These are phyloP conservation scores for Eupithecia exiguata DNA, from an alignment of 2,888 invertebrate species.

Conservation along the genomic window DNA sequence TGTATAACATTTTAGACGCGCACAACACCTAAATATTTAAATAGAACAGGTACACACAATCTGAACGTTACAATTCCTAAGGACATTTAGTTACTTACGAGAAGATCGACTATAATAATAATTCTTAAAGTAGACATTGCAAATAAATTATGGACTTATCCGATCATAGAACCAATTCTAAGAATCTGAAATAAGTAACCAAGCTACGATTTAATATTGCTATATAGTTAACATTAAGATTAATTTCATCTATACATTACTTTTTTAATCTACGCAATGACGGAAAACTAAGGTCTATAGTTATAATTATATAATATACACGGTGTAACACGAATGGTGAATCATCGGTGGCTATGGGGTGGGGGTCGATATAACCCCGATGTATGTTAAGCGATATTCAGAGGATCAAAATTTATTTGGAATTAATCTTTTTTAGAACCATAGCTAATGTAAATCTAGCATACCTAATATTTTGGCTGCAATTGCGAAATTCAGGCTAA, in stretches of 20 bases:
- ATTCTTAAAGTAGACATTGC: not conserved
- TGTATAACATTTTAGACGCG: slow-evolving; percentile 7
- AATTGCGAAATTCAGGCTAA: no score
- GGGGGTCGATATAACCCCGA: no score
- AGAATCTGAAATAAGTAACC: not conserved
- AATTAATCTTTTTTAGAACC: no score
- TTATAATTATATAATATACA: no score
- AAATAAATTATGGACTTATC: slow-evolving; percentile 6
- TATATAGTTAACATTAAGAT: not conserved
- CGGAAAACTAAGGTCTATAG: not conserved
- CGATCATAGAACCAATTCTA: not conserved
- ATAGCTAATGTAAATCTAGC: no score
- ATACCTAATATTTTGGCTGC: no score
- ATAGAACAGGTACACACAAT: not conserved
- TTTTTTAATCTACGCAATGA: not conserved
- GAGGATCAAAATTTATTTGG: no score
- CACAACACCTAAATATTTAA: slow-evolving; percentile 3
- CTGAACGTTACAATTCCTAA: not conserved
- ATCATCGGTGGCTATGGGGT: no score
- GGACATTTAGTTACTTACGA: not conserved
- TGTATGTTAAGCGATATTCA: no score
- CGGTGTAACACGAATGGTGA: no score
- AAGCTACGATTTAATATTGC: not conserved
- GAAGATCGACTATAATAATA: not conserved
- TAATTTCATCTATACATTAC: not conserved